Evolutionary conservation across 2,888 invertebrate species (phyloP).

Genomic region (Dicyrtomina minuta): DNA sequence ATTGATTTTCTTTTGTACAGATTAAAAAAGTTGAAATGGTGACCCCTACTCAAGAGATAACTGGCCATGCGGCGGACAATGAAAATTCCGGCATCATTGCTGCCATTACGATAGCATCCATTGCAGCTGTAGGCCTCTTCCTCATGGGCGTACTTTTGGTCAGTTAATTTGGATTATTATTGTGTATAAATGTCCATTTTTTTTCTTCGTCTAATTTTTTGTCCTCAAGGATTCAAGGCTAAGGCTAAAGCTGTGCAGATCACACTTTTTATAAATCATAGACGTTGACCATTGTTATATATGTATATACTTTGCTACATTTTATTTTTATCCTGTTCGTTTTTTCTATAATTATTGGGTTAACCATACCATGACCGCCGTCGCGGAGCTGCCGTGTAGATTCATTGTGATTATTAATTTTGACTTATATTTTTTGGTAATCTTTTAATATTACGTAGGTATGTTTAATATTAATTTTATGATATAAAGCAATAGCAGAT

Average conservation of each 20-base stretch:
- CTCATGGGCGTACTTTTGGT: slow-evolving; percentile 76
- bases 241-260: too few relatives aligned
- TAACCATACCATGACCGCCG: too few relatives aligned
- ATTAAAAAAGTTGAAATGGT: slow-evolving; percentile 52
- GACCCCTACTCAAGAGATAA: slow-evolving; percentile 40
- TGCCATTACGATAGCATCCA: slow-evolving; percentile 77
- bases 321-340: background rate
- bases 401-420: too few relatives aligned
- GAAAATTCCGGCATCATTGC: slow-evolving; percentile 67
- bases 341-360: background rate
- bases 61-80: slow-evolving; percentile 49
- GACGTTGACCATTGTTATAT: background rate
- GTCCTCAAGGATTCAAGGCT: too few relatives aligned
- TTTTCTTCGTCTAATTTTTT: slow-evolving; percentile 3
- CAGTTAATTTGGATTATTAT: slow-evolving; percentile 57
- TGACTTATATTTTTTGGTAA: too few relatives aligned
- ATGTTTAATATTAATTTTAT: too few relatives aligned
- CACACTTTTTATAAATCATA: too few relatives aligned
- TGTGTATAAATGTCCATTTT: background rate
- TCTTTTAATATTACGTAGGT: too few relatives aligned
- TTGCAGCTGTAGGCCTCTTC: slow-evolving; percentile 75
- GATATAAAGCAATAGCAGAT: too few relatives aligned
- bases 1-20: slow-evolving; percentile 30
- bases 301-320: background rate
- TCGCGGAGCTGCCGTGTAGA: too few relatives aligned